Conservation (phyloP, 2,113 vertebrate genomes). For the Arenaria interpres region DNA sequence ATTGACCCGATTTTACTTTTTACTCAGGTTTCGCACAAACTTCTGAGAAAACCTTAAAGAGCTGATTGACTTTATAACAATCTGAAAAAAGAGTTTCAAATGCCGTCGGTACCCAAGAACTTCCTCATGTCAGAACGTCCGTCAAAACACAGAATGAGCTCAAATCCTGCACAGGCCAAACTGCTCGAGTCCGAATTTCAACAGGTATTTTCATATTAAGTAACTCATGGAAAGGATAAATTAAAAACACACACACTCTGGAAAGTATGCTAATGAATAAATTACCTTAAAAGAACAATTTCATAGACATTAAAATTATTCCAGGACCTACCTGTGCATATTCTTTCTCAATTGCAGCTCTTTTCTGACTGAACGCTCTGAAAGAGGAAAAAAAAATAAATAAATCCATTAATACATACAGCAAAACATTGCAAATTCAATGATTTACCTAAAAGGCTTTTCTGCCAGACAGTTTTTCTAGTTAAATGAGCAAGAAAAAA, state of each 20-base stretch:
- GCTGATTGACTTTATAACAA: not conserved
- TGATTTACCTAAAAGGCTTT: not conserved
- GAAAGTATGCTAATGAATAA: not conserved
- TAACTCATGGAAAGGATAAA: not conserved
- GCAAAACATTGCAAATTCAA: not conserved
- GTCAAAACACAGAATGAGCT: not conserved
- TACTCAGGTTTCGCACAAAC: not conserved
- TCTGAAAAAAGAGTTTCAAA: not conserved
- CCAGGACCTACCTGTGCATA: constrained; percentile 90
- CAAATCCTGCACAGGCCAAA: not conserved
- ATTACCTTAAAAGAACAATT: not conserved
- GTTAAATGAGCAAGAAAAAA: not conserved
- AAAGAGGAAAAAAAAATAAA: constrained; percentile 11
- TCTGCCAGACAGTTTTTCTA: not conserved
- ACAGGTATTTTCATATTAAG: not conserved
- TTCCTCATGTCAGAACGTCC: not conserved
- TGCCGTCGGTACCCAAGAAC: not conserved
- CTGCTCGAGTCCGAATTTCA: not conserved
- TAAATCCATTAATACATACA: not conserved
- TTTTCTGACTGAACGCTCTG: constrained; percentile 98
- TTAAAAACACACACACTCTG: fast-evolving
- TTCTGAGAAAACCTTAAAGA: not conserved
- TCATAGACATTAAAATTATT: not conserved
- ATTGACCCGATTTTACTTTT: constrained; percentile 15
- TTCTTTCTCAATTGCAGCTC: constrained; percentile 93